A percentile compares a stretch with the other conserved stretches of the same genome.
These are phyloP conservation scores for Nothobranchius kuhntae DNA, from an alignment of 2,113 vertebrate species.

Conservation along the genomic window DNA sequence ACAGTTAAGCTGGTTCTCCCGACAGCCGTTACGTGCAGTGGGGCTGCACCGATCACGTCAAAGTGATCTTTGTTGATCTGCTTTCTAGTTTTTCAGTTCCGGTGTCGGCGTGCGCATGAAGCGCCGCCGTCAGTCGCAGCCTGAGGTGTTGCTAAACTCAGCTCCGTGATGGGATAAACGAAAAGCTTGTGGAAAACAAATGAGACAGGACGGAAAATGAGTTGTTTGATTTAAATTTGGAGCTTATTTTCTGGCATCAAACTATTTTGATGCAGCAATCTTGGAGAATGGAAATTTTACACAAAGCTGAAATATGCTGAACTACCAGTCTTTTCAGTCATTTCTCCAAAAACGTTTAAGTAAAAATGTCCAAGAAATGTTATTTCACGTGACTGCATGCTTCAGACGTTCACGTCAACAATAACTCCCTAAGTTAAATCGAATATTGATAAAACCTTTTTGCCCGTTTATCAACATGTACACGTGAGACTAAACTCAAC, in stretches of 20 bases:
- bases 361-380: too few relatives aligned
- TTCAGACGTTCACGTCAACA: too few relatives aligned
- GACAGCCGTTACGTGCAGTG: conserved; percentile 15
- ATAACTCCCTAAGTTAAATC: too few relatives aligned
- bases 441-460: too few relatives aligned
- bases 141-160: conserved; percentile 17
- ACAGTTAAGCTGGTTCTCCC: too few relatives aligned
- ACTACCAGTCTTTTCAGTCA: too few relatives aligned
- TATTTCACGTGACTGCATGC: too few relatives aligned
- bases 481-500: too few relatives aligned
- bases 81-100: conserved; percentile 42
- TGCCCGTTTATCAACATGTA: too few relatives aligned
- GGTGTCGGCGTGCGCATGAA: conserved; percentile 3
- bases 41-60: conserved; percentile 29
- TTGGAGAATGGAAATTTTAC: background rate
- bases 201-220: conserved; percentile 23
- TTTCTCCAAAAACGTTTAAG: too few relatives aligned
- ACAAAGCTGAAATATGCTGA: too few relatives aligned
- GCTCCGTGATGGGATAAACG: conserved; percentile 33
- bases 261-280: background rate
- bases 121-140: conserved; percentile 48
- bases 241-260: background rate
- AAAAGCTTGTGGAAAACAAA: conserved; percentile 32
- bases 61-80: conserved; percentile 60
- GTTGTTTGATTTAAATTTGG: conserved; percentile 11